Evolutionary conservation across 1,140 invertebrate genomes (phyloP), one percentile per base, ranked within the genome.

Genomic region (Polypedilum vanderplanki): DNA sequence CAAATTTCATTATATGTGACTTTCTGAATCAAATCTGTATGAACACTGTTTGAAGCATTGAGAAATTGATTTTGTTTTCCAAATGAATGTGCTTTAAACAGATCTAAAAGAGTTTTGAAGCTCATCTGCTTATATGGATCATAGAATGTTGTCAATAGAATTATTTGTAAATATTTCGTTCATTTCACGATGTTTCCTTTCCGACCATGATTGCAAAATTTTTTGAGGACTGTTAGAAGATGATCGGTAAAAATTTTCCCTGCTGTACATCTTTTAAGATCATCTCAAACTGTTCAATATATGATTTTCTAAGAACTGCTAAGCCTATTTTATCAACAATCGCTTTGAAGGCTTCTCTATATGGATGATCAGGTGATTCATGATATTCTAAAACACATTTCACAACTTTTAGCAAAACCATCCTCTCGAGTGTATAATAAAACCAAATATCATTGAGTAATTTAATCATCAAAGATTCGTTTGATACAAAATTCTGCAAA

Each of bases 371-470:
- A 9, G 83, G 78, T 64, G 89, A 86, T 75, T 85, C 83, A 78
- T 86, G 85, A 77, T 87, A 88, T 75, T 91, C 86, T 1, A 91
- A 81, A 76, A 92, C 87, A 74, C 90, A 85, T 79, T 90, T 89
- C 40, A 91, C 79, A 41, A 89, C 86, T 83, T 91, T 91, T 10
- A 92, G 83, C 24, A 91, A 80, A 76, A 89, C 90, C 78, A 91
- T 85, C 79, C 90, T 86, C 79, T 91, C 90, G 2, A 87, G 85
- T 41, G 89, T 87, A 79, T 91, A 91, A 81, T 91, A 92, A 41
- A 85, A 85, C 86, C 90, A 90, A 18, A 91, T 86, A 65, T 90
- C 88, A 24, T 89, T 87, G 8, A 90, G 83, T 8, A 91, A 79
- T 74, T 84, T 85, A 78, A 86, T 84, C 78, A 87, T 87, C 76